Evolutionary conservation across 2,113 vertebrate genomes (phyloP).

Genomic region (Leptodactylus fuscus): DNA sequence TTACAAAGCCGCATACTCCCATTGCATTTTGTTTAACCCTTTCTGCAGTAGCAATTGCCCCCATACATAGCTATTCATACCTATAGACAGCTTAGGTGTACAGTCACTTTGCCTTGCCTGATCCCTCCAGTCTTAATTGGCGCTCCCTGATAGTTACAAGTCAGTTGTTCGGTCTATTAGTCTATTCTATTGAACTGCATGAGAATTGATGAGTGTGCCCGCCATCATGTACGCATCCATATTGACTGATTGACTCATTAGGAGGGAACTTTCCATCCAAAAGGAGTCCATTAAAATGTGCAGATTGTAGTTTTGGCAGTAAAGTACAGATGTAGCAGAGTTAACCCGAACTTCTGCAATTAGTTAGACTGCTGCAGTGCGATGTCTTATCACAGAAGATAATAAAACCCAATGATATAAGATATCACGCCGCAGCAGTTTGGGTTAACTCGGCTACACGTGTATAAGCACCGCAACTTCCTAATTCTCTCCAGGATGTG

Average conservation of each 20-base stretch:
- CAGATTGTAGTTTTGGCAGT: neutral
- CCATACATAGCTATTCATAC: neutral
- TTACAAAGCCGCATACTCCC: neutral
- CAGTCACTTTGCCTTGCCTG: neutral
- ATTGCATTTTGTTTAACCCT: neutral
- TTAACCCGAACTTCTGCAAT: too few species aligned
- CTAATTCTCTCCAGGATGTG: too few species aligned
- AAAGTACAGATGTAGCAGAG: neutral
- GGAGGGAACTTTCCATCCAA: neutral
- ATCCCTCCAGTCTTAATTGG: neutral
- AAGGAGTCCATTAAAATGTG: neutral
- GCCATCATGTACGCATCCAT: neutral
- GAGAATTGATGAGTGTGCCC: slow-evolving; percentile 1
- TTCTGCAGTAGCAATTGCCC: neutral
- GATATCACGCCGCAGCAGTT: too few species aligned
- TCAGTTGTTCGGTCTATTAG: neutral
- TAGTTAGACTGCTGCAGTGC: too few species aligned
- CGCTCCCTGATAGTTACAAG: neutral
- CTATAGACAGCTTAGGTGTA: neutral
- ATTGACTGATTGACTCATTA: neutral
- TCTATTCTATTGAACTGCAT: neutral
- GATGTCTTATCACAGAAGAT: too few species aligned
- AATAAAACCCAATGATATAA: too few species aligned
- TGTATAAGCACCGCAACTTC: too few species aligned
- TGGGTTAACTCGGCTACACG: too few species aligned